Base-by-base conservation (phyloP, 2,113 vertebrate genomes). In the Cephalopterus ornatus region DNA sequence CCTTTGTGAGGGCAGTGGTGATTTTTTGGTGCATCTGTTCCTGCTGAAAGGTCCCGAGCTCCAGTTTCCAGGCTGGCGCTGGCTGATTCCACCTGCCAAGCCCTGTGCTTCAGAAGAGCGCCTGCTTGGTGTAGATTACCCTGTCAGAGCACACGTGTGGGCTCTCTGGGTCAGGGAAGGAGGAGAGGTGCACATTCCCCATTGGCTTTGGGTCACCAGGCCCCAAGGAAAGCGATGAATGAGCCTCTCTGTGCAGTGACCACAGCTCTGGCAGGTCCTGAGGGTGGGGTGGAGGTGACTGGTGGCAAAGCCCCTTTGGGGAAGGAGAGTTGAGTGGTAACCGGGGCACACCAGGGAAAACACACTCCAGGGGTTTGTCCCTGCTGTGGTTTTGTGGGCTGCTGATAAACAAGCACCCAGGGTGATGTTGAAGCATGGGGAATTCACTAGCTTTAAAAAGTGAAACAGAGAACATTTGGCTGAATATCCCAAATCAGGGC, bases 361-460 rank as follows among this genome's bases (percentile, higher is more conserved):
- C 30, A 50, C 47, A 47, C 13, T 24, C 42, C 30, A 4, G 3
- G 3, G 72, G 50, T 7, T 83, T 65, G 46, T 75, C 41, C 20
- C 22, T 28, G 37, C 27, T 27, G 59, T 62, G 63, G 55, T 22
- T 22, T 7, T 1, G 18, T 46, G 56, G 72, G 75, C 70, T 96
- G 88, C 73, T 88, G 56, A 27, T 50, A 68, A 61, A 58, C 0
- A 1, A 17, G 35, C 1, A 2, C 28, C 30, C 2, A 0, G 17
- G 33, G 61, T 26, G 65, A 18, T 41, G 26, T 0, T 61, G 41
- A 78, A 88, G 61, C 39, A 10, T 1, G 5, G 81, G 49, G 52
- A 76, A 65, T 82, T 73, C 39, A 28, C 55, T 68, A 35, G 58
- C 67, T 92, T 88, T 90, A 76, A 65, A 49, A 77, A 70, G 21